Conservation (phyloP, 2,797 vertebrate species). For the Somateria mollissima region DNA sequence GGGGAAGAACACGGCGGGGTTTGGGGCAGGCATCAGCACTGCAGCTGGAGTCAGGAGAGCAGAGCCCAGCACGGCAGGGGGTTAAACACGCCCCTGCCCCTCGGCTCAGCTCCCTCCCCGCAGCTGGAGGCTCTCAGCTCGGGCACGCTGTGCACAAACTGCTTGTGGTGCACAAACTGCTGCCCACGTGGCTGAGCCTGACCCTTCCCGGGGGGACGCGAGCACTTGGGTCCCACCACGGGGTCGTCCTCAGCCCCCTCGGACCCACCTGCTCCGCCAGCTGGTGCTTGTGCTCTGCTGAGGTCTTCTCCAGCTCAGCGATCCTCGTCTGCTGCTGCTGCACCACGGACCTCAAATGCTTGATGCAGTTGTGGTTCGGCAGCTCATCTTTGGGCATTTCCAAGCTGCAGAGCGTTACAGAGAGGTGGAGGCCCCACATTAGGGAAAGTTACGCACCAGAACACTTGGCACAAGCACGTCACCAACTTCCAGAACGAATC, state of each 20-base stretch:
- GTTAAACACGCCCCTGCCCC: fast-evolving
- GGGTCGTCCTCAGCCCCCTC: fast-evolving
- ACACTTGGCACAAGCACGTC: fast-evolving
- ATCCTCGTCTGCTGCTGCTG: slow-evolving; percentile 95
- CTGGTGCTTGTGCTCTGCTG: slow-evolving; percentile 95
- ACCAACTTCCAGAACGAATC: not conserved
- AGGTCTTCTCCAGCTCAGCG: slow-evolving; percentile 93
- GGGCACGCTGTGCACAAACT: fast-evolving
- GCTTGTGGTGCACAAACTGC: not conserved
- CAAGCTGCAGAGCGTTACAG: slow-evolving; percentile 72
- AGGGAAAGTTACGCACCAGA: not conserved
- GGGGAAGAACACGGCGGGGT: not conserved
- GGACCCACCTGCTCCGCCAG: slow-evolving; percentile 90
- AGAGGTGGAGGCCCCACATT: not conserved
- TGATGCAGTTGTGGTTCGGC: slow-evolving; percentile 96
- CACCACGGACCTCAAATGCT: slow-evolving; percentile 92
- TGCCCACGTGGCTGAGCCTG: fast-evolving
- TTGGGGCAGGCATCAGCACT: not conserved
- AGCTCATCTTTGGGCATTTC: slow-evolving; percentile 99
- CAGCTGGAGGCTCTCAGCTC: fast-evolving
- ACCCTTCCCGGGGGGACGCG: not conserved
- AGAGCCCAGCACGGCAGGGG: not conserved
- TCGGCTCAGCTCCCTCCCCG: not conserved
- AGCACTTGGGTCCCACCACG: not conserved
- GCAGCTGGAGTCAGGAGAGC: fast-evolving